Base-by-base conservation (phyloP, 2,113 vertebrate genomes). In the Pangasianodon gigas region DNA sequence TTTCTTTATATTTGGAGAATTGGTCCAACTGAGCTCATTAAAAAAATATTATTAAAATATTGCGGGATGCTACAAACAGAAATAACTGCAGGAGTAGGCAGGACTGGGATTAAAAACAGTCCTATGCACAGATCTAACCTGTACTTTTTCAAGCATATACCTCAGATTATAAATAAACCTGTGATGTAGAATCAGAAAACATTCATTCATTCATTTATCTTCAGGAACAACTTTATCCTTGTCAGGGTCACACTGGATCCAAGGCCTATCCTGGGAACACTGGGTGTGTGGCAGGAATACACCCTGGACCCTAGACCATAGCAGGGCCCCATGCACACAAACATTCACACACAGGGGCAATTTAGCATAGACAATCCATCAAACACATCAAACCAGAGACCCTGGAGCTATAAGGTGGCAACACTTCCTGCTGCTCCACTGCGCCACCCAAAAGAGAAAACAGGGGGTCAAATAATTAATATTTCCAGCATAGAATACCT, bases 401-500 rank as follows among this genome's bases (percentile, higher is more conserved):
- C 6, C 16, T 56, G 16, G 52, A 56, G 80, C 32, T 58, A 37
- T 26, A 18, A 79, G 41, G 8, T 10, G 3, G 9, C 24, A 16
- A 10, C 37, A 46, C 16, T 8, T 62, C 60, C n/a, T 2, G 4
- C 14, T 46, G 2, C 18, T 4, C 51, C 16, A 32, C 51, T 32
- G 51, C 18, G 51, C 48, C 3, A 0, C 29, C 14, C 16, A 67
- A 56, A 67, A 32, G 3, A 44, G 14, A 51, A 51, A 77, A 41
- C 62, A 32, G 7, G 7, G 18, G 18, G 10, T 44, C 19, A 58
- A 69, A 52, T 44, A 60, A 41, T 37, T 26, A 14, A n/a, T n/a
- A 46, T 75, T 54, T 74, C 13, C 87, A 26, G 29, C 29, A 37
- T 48, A 14, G 21, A 1, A 83, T 95, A 99, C 98, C 97, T 97